Percentiles rank a stretch among this genome's conserved stretches.
These are phyloP conservation scores for Mesoclemmys tuberculata DNA, from an alignment of 2,113 vertebrate genomes.

Conservation along the genomic window DNA sequence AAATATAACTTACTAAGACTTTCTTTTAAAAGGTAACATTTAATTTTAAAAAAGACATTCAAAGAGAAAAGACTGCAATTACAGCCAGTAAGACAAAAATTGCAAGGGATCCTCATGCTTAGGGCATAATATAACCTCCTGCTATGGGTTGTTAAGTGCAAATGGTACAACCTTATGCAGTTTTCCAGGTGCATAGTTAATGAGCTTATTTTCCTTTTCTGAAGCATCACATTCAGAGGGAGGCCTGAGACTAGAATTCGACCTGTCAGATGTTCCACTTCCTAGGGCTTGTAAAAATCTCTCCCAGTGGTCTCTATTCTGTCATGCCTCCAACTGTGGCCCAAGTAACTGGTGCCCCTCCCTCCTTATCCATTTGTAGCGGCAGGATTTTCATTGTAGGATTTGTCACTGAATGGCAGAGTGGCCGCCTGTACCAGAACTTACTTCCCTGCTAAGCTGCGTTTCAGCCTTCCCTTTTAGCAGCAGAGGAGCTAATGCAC, in stretches of 20 bases:
- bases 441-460: not conserved
- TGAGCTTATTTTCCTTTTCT: not conserved
- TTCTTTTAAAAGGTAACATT: not conserved
- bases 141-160: constrained; percentile 6
- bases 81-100: constrained; percentile 34
- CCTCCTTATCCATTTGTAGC: rapidly evolving
- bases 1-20: not conserved
- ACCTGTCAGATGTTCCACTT: not conserved
- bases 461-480: not conserved
- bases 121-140: constrained; percentile 17
- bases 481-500: not conserved
- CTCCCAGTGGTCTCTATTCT: not conserved
- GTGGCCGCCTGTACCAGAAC: not conserved
- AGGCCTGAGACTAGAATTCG: not conserved
- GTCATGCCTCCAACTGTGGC: not conserved
- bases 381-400: not conserved
- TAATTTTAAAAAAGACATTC: not conserved
- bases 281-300: not conserved
- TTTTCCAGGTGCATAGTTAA: not conserved
- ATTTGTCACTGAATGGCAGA: not conserved
- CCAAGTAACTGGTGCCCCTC: not conserved
- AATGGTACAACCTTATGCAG: not conserved
- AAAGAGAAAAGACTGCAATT: not conserved
- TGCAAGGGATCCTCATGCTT: constrained; percentile 3
- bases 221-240: not conserved